phyloP scores from a whole-genome alignment of 2,797 vertebrate genomes.

The Mus spretus region DNA sequence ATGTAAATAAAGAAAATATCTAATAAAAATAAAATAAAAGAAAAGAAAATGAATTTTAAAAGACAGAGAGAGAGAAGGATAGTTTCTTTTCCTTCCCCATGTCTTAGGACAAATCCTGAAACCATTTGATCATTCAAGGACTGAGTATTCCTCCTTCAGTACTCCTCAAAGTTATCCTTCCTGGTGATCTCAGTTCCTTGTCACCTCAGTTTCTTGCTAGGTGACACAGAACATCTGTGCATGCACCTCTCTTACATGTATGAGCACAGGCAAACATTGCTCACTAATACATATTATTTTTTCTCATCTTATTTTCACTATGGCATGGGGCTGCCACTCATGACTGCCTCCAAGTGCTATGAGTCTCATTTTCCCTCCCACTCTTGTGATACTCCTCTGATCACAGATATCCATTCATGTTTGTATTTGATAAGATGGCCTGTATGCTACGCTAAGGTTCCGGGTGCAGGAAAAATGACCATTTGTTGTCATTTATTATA shows the following conservation, averaged over 20 bases:
- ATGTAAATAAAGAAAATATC: too few species aligned
- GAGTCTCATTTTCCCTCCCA: not conserved
- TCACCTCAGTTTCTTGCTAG: not conserved
- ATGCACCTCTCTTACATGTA: not conserved
- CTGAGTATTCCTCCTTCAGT: not conserved
- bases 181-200: not conserved
- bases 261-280: not conserved
- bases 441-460: not conserved
- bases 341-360: not conserved
- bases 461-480: not conserved
- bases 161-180: not conserved
- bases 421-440: not conserved
- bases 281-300: not conserved
- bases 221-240: not conserved
- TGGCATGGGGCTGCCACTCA: not conserved
- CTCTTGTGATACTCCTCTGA: not conserved
- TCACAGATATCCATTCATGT: not conserved
- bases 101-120: not conserved
- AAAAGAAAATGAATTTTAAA: too few species aligned
- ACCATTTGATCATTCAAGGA: not conserved
- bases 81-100: not conserved
- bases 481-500: not conserved
- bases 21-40: too few species aligned
- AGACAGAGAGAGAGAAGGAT: too few species aligned
- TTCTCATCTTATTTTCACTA: not conserved